Conservation (phyloP, 1,140 invertebrate genomes). For the Cephus cinctus region DNA sequence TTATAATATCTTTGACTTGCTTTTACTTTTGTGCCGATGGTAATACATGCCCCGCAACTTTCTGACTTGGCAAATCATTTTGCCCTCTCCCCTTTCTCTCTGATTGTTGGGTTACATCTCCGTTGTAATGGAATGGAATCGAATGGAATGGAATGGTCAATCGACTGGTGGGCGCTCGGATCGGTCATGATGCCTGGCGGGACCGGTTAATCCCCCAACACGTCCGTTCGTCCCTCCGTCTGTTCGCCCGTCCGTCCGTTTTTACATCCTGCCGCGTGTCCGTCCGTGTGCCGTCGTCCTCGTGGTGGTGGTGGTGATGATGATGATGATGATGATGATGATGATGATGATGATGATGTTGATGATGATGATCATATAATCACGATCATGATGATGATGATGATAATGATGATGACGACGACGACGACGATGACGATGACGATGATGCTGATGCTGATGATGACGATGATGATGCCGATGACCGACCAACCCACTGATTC, state of each 20-base stretch:
- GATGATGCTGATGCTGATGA: conserved; percentile 19
- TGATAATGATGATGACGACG: not conserved
- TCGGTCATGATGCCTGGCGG: conserved; percentile 31
- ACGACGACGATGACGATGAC: conserved; percentile 16
- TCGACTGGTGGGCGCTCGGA: no score
- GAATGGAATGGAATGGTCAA: conserved; percentile 51
- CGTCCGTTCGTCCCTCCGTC: conserved; percentile 4
- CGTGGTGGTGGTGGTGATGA: no score
- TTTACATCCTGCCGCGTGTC: not conserved
- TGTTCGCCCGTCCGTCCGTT: conserved; percentile 18
- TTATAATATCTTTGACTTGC: no score
- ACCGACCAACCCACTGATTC: conserved; percentile 14
- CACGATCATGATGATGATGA: not conserved
- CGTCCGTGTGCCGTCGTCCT: no score
- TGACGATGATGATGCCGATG: conserved; percentile 22
- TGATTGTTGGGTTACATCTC: conserved; percentile 75
- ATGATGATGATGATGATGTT: conserved; percentile 8
- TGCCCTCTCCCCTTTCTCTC: conserved; percentile 71
- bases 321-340: conserved; percentile 2
- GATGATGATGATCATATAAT: not conserved
- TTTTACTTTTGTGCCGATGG: conserved; percentile 51
- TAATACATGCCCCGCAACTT: conserved; percentile 57
- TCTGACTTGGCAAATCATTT: conserved; percentile 79
- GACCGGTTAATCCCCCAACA: no score
- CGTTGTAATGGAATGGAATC: conserved; percentile 53